These are phyloP conservation scores for Phrynocephalus versicolor DNA, from an alignment of 2,113 vertebrate genomes.

Conservation along the genomic window DNA sequence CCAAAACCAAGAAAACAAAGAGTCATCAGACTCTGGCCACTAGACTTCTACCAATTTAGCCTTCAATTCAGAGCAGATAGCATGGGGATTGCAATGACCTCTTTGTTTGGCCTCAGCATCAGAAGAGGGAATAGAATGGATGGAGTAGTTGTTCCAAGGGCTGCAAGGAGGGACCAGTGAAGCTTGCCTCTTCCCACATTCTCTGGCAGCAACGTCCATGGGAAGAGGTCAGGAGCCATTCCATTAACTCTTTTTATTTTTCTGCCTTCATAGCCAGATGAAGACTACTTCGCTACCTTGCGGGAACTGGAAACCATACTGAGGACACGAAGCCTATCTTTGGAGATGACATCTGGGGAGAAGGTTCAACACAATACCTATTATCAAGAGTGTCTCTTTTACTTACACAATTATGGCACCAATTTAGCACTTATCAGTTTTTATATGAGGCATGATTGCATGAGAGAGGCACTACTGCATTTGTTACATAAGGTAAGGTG, in stretches of 20 bases:
- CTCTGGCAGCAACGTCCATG: not conserved
- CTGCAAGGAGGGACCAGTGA: not conserved
- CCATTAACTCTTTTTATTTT: not conserved
- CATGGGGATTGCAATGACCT: too few relatives aligned
- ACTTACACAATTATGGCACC: constrained; percentile 89
- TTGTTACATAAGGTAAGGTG: constrained; percentile 86
- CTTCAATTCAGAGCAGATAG: too few relatives aligned
- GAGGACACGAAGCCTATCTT: constrained; percentile 74
- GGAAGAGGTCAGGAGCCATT: not conserved
- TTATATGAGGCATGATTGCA: constrained; percentile 88
- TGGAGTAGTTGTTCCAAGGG: not conserved
- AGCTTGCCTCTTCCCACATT: not conserved
- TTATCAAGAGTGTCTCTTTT: constrained; percentile 92
- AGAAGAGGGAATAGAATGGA: too few relatives aligned
- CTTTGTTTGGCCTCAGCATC: too few relatives aligned
- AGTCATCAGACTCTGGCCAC: too few relatives aligned
- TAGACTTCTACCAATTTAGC: too few relatives aligned
- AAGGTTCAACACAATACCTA: constrained; percentile 75
- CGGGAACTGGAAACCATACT: constrained; percentile 86
- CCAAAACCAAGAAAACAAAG: too few relatives aligned
- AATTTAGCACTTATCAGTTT: constrained; percentile 91
- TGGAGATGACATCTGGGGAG: constrained; percentile 79
- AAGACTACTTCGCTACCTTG: constrained; percentile 90
- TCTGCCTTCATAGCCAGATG: constrained; percentile 73
- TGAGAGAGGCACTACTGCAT: constrained; percentile 87